These are phyloP conservation scores for Hemichromis elongatus DNA, from an alignment of 2,113 vertebrate species.

Conservation along the genomic window DNA sequence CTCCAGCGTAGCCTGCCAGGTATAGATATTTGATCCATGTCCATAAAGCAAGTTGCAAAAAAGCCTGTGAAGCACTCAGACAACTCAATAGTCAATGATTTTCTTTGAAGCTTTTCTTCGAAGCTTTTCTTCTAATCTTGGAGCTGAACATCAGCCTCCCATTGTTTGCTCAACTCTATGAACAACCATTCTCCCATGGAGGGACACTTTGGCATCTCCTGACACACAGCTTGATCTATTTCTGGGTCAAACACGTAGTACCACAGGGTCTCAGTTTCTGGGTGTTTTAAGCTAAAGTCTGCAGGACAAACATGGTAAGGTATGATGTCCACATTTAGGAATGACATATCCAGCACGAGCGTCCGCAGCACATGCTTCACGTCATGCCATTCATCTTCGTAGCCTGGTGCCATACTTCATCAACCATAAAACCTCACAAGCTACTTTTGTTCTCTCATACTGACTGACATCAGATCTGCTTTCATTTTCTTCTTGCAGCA, in stretches of 20 bases:
- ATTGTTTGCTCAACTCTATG: not conserved
- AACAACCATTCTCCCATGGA: not conserved
- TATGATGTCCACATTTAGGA: slow-evolving; percentile 50
- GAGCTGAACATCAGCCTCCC: not conserved
- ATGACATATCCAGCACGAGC: not conserved
- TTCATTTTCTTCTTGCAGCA: not conserved
- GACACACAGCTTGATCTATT: slow-evolving; percentile 42
- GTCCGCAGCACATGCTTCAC: not conserved
- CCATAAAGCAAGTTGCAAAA: not conserved
- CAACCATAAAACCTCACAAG: not conserved
- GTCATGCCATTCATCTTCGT: not conserved
- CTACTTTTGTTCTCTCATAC: not conserved
- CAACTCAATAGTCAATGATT: not conserved
- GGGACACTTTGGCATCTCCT: not conserved
- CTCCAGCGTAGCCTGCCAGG: not conserved
- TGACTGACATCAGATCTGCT: not conserved
- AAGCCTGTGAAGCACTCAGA: not conserved
- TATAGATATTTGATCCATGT: not conserved
- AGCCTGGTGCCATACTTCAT: not conserved
- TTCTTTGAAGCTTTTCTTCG: not conserved
- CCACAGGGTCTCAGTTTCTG: not conserved
- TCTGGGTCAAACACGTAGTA: slow-evolving; percentile 21
- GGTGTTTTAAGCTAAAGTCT: slow-evolving; percentile 14
- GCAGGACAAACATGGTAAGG: slow-evolving; percentile 50
- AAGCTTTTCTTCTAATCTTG: not conserved